Percentiles rank a stretch among this genome's conserved stretches.
These are phyloP conservation scores for Drosophila novamexicana DNA, from an alignment of 1,140 invertebrate species.

Conservation along the genomic window DNA sequence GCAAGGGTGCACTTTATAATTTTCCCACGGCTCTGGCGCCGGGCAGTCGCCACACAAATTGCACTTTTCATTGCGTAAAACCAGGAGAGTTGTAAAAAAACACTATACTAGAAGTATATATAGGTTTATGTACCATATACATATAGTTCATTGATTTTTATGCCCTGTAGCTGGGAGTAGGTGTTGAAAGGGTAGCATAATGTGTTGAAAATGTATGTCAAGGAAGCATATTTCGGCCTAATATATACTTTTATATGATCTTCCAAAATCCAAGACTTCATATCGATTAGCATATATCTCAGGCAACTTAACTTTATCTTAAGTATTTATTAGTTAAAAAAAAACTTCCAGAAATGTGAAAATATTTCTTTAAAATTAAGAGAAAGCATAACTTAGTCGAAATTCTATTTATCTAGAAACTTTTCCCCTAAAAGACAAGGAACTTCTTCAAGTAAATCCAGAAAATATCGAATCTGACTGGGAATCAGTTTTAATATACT, in stretches of 20 bases:
- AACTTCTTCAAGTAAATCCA: not conserved
- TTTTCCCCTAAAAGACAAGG: no score
- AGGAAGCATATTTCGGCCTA: no score
- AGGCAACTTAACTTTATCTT: no score
- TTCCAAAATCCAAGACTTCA: no score
- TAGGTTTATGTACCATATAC: constrained; percentile 11
- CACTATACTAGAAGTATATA: constrained; percentile 16
- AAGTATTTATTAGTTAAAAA: no score
- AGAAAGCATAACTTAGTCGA: no score
- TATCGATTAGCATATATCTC: no score
- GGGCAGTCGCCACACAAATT: constrained; percentile 63
- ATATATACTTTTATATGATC: no score
- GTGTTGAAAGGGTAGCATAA: not conserved
- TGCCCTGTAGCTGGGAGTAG: not conserved
- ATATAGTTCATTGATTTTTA: constrained; percentile 64
- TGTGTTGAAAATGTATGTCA: not conserved
- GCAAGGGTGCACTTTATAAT: constrained; percentile 60
- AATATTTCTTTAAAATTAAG: no score
- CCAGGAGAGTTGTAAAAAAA: constrained; percentile 41
- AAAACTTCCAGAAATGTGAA: no score
- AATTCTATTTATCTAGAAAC: no score
- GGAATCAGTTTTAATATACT: not conserved
- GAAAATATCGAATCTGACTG: not conserved
- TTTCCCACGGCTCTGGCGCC: constrained; percentile 55
- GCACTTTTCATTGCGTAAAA: constrained; percentile 50